A percentile compares a stretch with the other conserved stretches of the same genome.
Evolutionary conservation across 35 echinoderm and acorn worm species (phyloP).

Genomic region (Diadema setosum): DNA sequence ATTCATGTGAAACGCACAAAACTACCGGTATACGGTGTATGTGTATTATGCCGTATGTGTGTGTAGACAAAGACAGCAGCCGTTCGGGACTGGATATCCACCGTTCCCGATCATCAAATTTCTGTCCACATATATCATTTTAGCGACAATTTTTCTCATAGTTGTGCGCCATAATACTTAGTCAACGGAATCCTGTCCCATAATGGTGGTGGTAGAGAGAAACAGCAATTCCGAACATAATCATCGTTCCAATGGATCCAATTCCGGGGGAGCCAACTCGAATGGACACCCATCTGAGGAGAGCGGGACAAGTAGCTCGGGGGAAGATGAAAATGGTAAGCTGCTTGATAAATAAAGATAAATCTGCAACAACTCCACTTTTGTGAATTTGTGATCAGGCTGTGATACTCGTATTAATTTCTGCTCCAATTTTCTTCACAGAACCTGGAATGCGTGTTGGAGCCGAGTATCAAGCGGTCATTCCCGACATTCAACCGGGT

Average conservation of each 20-base stretch:
- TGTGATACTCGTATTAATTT: not conserved
- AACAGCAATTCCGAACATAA: conserved; percentile 87
- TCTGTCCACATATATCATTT: not conserved
- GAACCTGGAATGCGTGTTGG: conserved; percentile 97
- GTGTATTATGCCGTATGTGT: no score
- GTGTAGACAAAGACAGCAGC: no score
- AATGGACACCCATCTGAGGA: conserved; percentile 92
- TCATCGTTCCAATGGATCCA: conserved; percentile 85
- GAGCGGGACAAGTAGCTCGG: conserved; percentile 91
- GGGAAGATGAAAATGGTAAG: conserved; percentile 89
- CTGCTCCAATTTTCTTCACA: conserved; percentile 12
- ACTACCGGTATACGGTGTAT: no score
- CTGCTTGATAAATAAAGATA: not conserved
- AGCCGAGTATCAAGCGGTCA: conserved; percentile 86
- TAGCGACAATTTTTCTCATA: not conserved
- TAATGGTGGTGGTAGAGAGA: conserved; percentile 92
- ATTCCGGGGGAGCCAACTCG: conserved; percentile 74
- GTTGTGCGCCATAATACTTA: conserved; percentile 71
- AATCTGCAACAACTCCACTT: not conserved
- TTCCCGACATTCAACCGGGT: conserved; percentile 81
- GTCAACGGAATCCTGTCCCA: conserved; percentile 4
- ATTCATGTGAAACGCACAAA: no score
- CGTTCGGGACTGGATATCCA: no score
- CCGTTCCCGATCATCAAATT: not conserved
- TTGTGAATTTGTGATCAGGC: not conserved